Conservation (phyloP, 2,888 invertebrate genomes). For the Aradus depressus region DNA sequence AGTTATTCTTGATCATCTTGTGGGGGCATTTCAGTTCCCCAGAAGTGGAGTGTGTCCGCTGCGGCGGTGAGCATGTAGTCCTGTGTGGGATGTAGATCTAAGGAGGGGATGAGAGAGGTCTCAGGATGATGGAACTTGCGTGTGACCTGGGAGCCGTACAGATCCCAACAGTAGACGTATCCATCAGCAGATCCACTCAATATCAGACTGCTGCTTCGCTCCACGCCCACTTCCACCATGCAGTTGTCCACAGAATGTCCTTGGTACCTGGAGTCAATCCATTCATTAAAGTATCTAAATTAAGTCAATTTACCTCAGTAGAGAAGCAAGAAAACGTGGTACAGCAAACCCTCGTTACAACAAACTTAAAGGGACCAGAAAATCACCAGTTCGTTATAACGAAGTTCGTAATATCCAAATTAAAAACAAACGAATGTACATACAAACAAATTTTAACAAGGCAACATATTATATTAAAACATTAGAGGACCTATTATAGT, state of each 20-base stretch:
- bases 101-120: conserved; percentile 57
- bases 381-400: too few relatives aligned
- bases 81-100: conserved; percentile 69
- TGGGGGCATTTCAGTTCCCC: conserved; percentile 41
- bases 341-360: too few relatives aligned
- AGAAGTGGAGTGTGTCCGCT: conserved; percentile 57
- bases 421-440: too few relatives aligned
- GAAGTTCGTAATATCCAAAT: too few relatives aligned
- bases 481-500: too few relatives aligned
- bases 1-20: conserved; percentile 20
- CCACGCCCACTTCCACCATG: conserved; percentile 76
- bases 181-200: conserved; percentile 86
- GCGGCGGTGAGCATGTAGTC: conserved; percentile 60
- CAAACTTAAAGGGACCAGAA: too few relatives aligned
- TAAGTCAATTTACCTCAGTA: too few relatives aligned
- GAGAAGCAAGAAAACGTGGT: too few relatives aligned
- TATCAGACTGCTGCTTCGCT: conserved; percentile 72
- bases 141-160: conserved; percentile 58
- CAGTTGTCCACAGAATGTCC: conserved; percentile 77
- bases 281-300: too few relatives aligned
- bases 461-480: too few relatives aligned
- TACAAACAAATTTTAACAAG: too few relatives aligned
- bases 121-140: conserved; percentile 43
- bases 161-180: conserved; percentile 76
- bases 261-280: conserved; percentile 53